These are phyloP conservation scores for Damaliscus lunatus DNA, from an alignment of 2,113 vertebrate genomes.

Conservation along the genomic window DNA sequence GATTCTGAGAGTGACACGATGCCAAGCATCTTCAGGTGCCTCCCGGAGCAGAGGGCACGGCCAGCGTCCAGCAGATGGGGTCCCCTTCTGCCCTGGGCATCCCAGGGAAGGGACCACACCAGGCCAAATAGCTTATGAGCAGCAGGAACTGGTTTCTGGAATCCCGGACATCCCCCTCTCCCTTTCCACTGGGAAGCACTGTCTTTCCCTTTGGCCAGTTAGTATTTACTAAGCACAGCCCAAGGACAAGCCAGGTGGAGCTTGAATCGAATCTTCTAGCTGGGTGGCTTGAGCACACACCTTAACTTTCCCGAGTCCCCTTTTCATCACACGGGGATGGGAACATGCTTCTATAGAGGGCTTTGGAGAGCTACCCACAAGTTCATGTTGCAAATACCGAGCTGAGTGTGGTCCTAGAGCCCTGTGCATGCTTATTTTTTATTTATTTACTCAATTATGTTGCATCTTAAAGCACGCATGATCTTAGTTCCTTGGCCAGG, in stretches of 20 bases:
- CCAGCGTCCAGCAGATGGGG: no score
- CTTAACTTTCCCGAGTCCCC: not conserved
- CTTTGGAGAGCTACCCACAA: not conserved
- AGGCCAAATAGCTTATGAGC: not conserved
- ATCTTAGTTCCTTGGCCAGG: not conserved
- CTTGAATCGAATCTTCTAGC: not conserved
- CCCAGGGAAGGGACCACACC: not conserved
- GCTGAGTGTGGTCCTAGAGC: not conserved
- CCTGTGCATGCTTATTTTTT: accelerated
- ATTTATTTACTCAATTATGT: not conserved
- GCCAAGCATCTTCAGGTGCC: not conserved
- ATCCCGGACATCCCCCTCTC: accelerated
- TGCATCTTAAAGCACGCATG: not conserved
- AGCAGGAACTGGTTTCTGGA: not conserved
- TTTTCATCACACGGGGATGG: not conserved
- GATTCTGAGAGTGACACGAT: not conserved
- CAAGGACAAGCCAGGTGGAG: no score
- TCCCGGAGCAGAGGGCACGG: accelerated
- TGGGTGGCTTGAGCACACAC: not conserved
- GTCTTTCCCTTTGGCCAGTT: not conserved
- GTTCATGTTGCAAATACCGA: not conserved
- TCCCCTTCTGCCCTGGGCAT: not conserved
- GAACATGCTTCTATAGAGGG: accelerated
- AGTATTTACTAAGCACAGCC: accelerated
- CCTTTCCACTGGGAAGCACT: not conserved